Evolutionary conservation across 2,888 invertebrate species (phyloP).

Genomic region (Eueremaeus valkanovi): DNA sequence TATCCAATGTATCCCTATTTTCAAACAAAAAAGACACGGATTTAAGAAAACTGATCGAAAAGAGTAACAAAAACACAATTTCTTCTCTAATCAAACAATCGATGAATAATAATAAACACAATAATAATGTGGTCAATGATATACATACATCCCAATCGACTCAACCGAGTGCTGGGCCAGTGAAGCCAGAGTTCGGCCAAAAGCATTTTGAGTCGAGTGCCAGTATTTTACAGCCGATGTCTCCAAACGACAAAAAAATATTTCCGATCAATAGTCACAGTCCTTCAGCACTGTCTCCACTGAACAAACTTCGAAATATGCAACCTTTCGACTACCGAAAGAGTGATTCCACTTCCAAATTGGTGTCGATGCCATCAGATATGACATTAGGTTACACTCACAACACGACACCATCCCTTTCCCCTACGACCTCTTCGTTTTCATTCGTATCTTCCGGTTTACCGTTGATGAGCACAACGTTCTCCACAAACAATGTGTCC

Average conservation of each 20-base stretch:
- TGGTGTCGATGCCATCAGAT: slow-evolving; percentile 3
- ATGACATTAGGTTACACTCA: slow-evolving; percentile 8
- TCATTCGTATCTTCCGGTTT: slow-evolving; percentile 14
- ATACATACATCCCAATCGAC: slow-evolving; percentile 46
- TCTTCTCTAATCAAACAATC: slow-evolving; percentile 9
- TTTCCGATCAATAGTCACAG: slow-evolving; percentile 49
- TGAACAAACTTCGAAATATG: slow-evolving; percentile 88
- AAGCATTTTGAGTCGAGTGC: not conserved
- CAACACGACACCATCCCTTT: slow-evolving; percentile 50
- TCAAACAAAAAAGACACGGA: slow-evolving; percentile 54
- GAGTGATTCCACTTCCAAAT: slow-evolving; percentile 1
- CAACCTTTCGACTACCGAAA: slow-evolving; percentile 87
- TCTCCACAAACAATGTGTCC: slow-evolving; percentile 13
- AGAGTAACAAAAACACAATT: slow-evolving; percentile 50
- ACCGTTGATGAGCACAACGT: slow-evolving; percentile 5
- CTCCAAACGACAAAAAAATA: slow-evolving; percentile 6
- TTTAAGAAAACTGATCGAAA: slow-evolving; percentile 60
- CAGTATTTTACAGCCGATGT: slow-evolving; percentile 2
- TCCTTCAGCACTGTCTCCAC: slow-evolving; percentile 67
- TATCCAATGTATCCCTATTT: not conserved
- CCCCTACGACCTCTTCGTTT: slow-evolving; percentile 57
- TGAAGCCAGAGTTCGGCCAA: not conserved
- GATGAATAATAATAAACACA: slow-evolving; percentile 13
- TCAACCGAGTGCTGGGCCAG: no score
- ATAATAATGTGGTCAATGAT: slow-evolving; percentile 8